Conservation (phyloP, 2,113 vertebrate species). For the Edolisoma coerulescens region DNA sequence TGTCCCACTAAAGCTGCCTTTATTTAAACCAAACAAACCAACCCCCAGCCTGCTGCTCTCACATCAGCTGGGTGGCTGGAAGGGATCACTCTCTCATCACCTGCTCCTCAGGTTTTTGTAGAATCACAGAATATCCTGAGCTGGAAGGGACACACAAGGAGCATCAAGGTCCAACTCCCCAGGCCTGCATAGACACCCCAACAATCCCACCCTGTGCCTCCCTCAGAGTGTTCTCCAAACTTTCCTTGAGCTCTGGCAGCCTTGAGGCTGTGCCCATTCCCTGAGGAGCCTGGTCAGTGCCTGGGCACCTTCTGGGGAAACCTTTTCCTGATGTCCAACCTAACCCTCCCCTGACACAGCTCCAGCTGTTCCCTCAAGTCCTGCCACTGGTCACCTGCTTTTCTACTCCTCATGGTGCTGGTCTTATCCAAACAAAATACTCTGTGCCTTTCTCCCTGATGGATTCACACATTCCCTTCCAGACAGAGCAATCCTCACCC, state of each 20-base stretch:
- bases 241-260: neutral
- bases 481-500: neutral
- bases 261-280: neutral
- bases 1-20: neutral
- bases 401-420: neutral
- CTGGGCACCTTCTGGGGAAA: neutral
- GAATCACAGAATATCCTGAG: neutral
- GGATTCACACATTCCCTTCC: neutral
- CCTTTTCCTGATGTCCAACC: neutral
- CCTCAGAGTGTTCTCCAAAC: neutral
- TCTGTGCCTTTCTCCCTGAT: neutral
- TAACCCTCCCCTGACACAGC: neutral
- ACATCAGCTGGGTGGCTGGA: neutral
- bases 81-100: neutral
- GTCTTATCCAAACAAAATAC: neutral
- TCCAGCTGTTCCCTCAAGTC: neutral
- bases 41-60: neutral
- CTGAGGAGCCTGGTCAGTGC: neutral
- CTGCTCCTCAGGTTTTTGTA: neutral
- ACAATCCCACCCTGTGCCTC: neutral
- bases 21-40: neutral
- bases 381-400: neutral
- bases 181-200: neutral
- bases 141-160: neutral
- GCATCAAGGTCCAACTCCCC: neutral